A percentile compares a stretch with the other conserved stretches of the same genome.
phyloP scores from a whole-genome alignment of 2,113 vertebrate genomes.

The Chlamydotis undulata region DNA sequence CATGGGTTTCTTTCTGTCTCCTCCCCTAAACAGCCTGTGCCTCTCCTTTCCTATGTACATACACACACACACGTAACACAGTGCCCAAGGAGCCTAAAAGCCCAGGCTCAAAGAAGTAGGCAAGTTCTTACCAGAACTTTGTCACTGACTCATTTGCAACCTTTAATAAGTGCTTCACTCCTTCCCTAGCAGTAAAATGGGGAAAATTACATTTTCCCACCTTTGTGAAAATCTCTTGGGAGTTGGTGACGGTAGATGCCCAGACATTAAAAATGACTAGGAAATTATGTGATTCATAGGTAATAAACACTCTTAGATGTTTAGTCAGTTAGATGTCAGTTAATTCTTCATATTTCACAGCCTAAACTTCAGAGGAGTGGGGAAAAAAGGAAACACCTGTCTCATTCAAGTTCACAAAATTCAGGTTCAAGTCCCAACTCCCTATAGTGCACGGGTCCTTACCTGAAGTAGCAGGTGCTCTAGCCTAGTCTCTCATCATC shows the following conservation, averaged over 20 bases:
- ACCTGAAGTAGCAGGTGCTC: not conserved
- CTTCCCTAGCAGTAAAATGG: not conserved
- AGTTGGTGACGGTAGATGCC: not conserved
- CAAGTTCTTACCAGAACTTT: not conserved
- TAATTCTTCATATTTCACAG: not conserved
- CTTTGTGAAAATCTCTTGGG: not conserved
- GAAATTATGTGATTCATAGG: not conserved
- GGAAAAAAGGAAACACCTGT: not conserved
- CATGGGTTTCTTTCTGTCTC: not conserved
- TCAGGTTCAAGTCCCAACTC: not conserved
- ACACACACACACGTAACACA: not conserved
- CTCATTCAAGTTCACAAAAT: not conserved
- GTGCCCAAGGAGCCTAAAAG: not conserved
- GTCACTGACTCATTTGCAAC: not conserved
- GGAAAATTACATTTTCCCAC: not conserved
- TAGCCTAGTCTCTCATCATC: not conserved
- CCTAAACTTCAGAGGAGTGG: not conserved
- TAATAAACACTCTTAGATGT: not conserved
- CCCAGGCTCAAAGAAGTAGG: not conserved
- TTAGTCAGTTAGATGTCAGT: not conserved
- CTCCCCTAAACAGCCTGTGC: not conserved
- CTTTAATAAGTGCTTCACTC: not conserved
- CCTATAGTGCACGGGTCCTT: not conserved
- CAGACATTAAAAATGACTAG: not conserved
- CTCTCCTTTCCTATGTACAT: not conserved